Base-by-base conservation (phyloP, 2,797 vertebrate genomes). In the Pseudopleuronectes americanus region DNA sequence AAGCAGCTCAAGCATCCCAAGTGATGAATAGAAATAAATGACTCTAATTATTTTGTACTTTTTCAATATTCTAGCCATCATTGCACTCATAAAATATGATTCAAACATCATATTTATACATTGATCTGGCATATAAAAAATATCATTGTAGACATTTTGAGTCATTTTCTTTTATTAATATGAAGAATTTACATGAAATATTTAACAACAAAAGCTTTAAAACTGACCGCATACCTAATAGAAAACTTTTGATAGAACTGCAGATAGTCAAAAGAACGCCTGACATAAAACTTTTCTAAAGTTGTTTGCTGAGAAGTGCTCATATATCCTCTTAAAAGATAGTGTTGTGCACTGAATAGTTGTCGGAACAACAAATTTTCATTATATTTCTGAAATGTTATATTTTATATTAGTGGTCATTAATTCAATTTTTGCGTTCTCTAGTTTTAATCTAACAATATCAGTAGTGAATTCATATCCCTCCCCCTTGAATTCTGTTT, bases 401-500 rank as follows among this genome's bases (percentile, higher is more conserved):
- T 21, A 2, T 1, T 51, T 1, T 51, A 4, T 9, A 10, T 66
- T 23, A 33, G 31, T 24, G 31, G 22, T 36, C 2, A 1, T 10
- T 9, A 70, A 49, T 64, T 22, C 43, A 53, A 21, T 23, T 65
- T 38, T 47, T 49, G 23, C 13, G 28, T 52, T 17, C 22, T 65
- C 38, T 52, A 49, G 23, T n/a, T 47, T 49, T n/a, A 23, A 45
- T 76, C 3, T 43, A 45, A 48, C 8, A 23, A 8, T 22, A 54
- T 69, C 52, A 66, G 31, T 21, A n/a, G 6, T 28, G n/a, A 66
- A 60, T 17, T 71, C 49, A 13, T n/a, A 59, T 0, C 49, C 47
- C 53, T 62, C 64, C 52, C 48, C 62, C 45, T 24, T 48, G 10
- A 60, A 58, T 36, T 52, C 45, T 55, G 26, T 60, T 62, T 60